Evolutionary conservation across 2,113 vertebrate genomes (phyloP).

Genomic region (Mesembrinibis cayennensis): DNA sequence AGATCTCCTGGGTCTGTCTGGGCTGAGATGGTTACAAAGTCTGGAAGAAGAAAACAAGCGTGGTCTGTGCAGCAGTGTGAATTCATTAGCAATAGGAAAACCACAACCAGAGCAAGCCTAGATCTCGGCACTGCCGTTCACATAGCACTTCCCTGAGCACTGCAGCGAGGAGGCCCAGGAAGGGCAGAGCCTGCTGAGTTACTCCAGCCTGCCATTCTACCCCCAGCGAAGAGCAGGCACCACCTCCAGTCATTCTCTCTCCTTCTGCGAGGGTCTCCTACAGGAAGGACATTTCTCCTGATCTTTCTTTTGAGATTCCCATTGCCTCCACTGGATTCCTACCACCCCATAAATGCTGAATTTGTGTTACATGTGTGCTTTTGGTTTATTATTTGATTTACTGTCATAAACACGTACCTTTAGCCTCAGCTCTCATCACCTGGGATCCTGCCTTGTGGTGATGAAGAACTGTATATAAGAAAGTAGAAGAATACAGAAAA

Average conservation of each 20-base stretch:
- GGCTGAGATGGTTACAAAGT: neutral
- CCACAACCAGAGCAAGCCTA: neutral
- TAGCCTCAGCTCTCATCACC: slow-evolving; percentile 77
- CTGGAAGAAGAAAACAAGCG: slow-evolving; percentile 56
- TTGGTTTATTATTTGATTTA: neutral
- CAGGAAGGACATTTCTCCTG: neutral
- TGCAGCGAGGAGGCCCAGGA: neutral
- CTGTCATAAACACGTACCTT: slow-evolving; percentile 42
- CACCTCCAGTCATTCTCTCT: neutral
- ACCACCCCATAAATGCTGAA: neutral
- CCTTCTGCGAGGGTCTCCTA: neutral
- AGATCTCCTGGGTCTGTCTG: slow-evolving; percentile 43
- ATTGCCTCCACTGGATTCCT: neutral
- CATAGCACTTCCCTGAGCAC: neutral
- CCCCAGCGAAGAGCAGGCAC: rapidly evolving
- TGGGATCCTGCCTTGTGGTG: slow-evolving; percentile 73
- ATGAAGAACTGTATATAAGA: slow-evolving; percentile 65
- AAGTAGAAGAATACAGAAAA: neutral
- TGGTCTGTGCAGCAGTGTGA: neutral
- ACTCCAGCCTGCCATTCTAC: neutral
- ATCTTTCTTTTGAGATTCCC: neutral
- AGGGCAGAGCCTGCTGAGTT: neutral
- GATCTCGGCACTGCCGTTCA: rapidly evolving
- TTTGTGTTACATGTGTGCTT: neutral
- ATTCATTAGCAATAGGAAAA: neutral